Conservation (phyloP, 2,888 invertebrate genomes). For the Agriopis marginaria region DNA sequence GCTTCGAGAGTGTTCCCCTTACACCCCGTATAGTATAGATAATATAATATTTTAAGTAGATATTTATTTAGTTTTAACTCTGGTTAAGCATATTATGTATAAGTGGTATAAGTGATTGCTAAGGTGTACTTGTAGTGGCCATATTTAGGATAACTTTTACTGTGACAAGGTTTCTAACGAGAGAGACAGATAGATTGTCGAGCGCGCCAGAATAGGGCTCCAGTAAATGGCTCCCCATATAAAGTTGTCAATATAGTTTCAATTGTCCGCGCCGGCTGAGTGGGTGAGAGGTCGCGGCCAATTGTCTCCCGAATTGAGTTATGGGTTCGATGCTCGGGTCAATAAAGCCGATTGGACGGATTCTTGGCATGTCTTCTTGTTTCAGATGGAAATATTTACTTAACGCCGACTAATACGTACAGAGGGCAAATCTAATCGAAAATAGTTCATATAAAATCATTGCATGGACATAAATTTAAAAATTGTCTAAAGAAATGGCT, state of each 20-base stretch:
- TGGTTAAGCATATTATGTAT: too few species aligned
- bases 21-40: too few species aligned
- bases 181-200: not conserved
- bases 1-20: too few species aligned
- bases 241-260: constrained; percentile 21
- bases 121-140: too few species aligned
- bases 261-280: constrained; percentile 12
- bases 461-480: too few species aligned
- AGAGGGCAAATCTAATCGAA: too few species aligned
- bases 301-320: constrained; percentile 35
- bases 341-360: constrained; percentile 13
- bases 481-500: too few species aligned
- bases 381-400: not conserved
- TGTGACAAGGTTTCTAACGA: not conserved
- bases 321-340: constrained; percentile 50
- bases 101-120: too few species aligned
- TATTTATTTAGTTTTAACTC: too few species aligned
- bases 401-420: not conserved
- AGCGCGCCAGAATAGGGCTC: not conserved
- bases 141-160: too few species aligned
- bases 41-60: too few species aligned
- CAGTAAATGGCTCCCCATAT: constrained; percentile 7
- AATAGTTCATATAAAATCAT: too few species aligned
- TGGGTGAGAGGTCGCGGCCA: constrained; percentile 21
- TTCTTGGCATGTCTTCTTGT: not conserved